A percentile compares a stretch with the other conserved stretches of the same genome.
phyloP scores from a whole-genome alignment of 2,113 vertebrate species.

The Bubo blakistoni region DNA sequence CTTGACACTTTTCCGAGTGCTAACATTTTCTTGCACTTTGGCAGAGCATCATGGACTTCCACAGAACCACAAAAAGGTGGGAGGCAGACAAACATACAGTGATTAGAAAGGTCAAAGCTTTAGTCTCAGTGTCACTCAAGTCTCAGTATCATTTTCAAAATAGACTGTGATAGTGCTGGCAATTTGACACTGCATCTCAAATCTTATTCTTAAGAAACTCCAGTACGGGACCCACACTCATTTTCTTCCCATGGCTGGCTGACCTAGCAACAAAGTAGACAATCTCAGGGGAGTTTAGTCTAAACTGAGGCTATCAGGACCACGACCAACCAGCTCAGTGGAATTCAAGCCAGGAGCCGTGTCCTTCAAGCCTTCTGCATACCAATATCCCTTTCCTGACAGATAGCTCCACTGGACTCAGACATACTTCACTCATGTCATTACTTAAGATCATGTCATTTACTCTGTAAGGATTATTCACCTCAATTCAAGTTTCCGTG shows the following conservation, averaged over 20 bases:
- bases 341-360: background rate
- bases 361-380: background rate
- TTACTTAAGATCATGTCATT: background rate
- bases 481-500: background rate
- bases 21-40: background rate
- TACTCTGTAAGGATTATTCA: background rate
- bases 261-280: background rate
- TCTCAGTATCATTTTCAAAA: background rate
- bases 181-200: background rate
- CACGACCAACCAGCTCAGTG: rapidly evolving
- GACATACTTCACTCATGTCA: background rate
- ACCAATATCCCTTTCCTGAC: background rate
- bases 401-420: background rate
- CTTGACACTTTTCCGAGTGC: background rate
- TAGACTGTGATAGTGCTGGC: background rate
- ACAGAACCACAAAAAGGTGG: background rate
- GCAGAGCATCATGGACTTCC: background rate
- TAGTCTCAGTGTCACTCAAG: background rate
- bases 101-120: background rate
- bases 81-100: background rate
- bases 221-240: background rate
- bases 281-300: background rate
- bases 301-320: background rate
- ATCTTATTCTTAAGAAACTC: background rate
- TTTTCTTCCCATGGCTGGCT: background rate